Conservation (phyloP, 2,113 vertebrate species). For the Lichenostomus cassidix region DNA sequence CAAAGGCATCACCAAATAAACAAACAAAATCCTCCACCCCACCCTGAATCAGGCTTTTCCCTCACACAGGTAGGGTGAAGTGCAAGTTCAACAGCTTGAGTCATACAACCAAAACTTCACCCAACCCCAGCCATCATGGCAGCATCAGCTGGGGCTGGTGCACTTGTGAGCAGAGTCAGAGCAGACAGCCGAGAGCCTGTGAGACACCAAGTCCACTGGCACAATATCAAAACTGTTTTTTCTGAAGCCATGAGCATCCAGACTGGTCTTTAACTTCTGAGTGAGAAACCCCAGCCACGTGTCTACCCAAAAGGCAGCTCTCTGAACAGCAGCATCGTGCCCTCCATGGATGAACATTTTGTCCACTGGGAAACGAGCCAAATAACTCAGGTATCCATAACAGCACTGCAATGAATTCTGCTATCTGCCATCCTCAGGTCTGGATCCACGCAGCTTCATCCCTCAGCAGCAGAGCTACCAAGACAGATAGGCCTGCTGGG, state of each 20-base stretch:
- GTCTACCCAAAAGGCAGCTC: background rate
- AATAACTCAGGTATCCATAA: background rate
- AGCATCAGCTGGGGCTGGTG: background rate
- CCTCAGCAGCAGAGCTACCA: background rate
- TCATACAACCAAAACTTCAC: background rate
- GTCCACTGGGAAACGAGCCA: rapidly evolving
- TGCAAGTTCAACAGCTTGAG: background rate
- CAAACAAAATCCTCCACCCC: background rate
- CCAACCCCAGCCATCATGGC: background rate
- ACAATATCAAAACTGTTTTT: background rate
- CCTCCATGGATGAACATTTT: background rate
- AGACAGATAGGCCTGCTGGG: background rate
- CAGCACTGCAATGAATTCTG: background rate
- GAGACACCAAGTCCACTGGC: rapidly evolving
- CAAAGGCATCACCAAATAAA: background rate
- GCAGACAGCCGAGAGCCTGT: no score
- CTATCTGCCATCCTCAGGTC: background rate
- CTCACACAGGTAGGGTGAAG: rapidly evolving
- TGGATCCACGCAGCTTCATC: background rate
- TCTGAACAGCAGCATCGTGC: background rate
- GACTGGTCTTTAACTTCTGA: background rate
- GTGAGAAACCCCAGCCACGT: rapidly evolving
- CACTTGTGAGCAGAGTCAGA: rapidly evolving
- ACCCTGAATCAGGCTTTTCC: background rate
- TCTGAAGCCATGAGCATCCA: background rate